These are phyloP conservation scores for Asobara japonica DNA, from an alignment of 1,140 invertebrate genomes.

Conservation along the genomic window DNA sequence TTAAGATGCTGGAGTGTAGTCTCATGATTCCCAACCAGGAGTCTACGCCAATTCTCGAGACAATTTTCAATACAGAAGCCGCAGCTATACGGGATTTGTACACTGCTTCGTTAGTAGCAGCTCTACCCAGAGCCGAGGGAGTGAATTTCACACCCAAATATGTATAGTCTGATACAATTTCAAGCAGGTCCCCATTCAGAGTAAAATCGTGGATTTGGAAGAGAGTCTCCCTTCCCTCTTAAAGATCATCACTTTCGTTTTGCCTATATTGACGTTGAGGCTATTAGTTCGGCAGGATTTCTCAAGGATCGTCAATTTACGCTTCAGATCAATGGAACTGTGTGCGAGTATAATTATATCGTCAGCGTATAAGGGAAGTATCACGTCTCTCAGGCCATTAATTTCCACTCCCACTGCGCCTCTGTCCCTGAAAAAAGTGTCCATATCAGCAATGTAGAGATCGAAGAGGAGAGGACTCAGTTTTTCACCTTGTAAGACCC, in stretches of 20 bases:
- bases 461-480: slow-evolving; percentile 29
- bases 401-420: slow-evolving; percentile 31
- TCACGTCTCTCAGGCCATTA: slow-evolving; percentile 27
- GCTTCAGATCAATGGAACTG: slow-evolving; percentile 25
- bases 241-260: slow-evolving; percentile 43
- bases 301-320: slow-evolving; percentile 29
- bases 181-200: background rate
- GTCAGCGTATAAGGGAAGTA: slow-evolving; percentile 38
- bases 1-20: background rate
- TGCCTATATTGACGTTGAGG: slow-evolving; percentile 36
- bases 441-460: slow-evolving; percentile 34
- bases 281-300: slow-evolving; percentile 33
- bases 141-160: slow-evolving; percentile 2
- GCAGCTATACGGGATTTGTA: background rate
- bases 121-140: background rate
- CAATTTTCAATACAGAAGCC: background rate
- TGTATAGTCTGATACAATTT: slow-evolving; percentile 2
- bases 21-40: slow-evolving; percentile 2
- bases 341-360: slow-evolving; percentile 37
- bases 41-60: background rate
- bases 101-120: background rate
- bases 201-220: background rate
- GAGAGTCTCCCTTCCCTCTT: slow-evolving; percentile 29
- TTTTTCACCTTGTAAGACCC: slow-evolving; percentile 29
- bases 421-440: slow-evolving; percentile 30